Conservation (phyloP, 2,888 invertebrate species). For the Agonopterix subpropinquella region DNA sequence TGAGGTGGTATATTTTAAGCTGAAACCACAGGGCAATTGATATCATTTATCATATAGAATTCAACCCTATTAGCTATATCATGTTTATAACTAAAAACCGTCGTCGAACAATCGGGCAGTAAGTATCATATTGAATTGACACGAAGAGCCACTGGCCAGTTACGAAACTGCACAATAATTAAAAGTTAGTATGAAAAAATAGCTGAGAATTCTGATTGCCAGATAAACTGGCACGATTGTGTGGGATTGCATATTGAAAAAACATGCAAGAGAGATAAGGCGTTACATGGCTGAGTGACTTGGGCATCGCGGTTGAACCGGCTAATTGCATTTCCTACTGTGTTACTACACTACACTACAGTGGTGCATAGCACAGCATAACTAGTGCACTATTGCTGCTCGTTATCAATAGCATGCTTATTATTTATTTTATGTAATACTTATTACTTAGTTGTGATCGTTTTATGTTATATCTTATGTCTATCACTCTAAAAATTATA, state of each 20-base stretch:
- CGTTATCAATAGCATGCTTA: too few relatives aligned
- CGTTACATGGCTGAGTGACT: slow-evolving; percentile 66
- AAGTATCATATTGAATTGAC: slow-evolving; percentile 40
- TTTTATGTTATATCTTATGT: too few relatives aligned
- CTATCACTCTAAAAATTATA: too few relatives aligned
- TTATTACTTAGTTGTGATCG: slow-evolving; percentile 14
- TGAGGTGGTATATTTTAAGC: too few relatives aligned
- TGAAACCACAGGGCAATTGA: too few relatives aligned
- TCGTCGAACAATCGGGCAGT: slow-evolving; percentile 11
- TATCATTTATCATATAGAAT: too few relatives aligned
- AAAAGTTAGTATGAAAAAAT: slow-evolving; percentile 66
- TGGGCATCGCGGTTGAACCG: slow-evolving; percentile 44
- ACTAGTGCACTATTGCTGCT: slow-evolving; percentile 22
- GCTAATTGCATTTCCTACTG: slow-evolving; percentile 72
- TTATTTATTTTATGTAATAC: too few relatives aligned
- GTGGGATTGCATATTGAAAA: slow-evolving; percentile 71
- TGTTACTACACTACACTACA: slow-evolving; percentile 46
- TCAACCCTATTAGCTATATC: too few relatives aligned
- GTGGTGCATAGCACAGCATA: slow-evolving; percentile 21
- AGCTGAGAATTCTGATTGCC: slow-evolving; percentile 69
- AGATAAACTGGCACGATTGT: slow-evolving; percentile 66
- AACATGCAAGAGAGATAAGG: slow-evolving; percentile 74
- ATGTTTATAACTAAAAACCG: neutral
- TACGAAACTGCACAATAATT: slow-evolving; percentile 66
- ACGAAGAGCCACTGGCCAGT: slow-evolving; percentile 51